phyloP scores from a whole-genome alignment of 2,797 vertebrate species.

The Smutsia temminckii region DNA sequence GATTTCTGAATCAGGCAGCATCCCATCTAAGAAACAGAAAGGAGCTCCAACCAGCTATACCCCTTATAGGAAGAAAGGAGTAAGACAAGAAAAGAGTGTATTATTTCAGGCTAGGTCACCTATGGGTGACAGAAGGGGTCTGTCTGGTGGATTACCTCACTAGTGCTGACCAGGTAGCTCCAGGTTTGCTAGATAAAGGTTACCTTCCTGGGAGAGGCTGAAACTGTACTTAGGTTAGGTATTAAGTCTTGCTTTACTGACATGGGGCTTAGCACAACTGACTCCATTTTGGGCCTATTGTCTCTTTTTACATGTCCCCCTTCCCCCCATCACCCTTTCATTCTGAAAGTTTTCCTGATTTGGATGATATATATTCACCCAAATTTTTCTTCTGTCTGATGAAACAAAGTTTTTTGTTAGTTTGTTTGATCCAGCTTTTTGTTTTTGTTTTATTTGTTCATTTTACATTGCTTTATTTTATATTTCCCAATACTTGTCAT shows the following conservation, averaged over 20 bases:
- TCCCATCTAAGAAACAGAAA: neutral
- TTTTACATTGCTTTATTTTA: neutral
- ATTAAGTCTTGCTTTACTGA: neutral
- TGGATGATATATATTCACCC: neutral
- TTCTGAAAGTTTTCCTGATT: neutral
- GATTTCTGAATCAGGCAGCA: neutral
- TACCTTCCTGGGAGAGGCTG: neutral
- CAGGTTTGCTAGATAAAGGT: neutral
- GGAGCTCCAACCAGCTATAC: neutral
- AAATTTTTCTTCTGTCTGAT: neutral
- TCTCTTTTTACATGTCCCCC: neutral
- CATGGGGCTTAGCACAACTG: neutral
- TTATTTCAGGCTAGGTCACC: neutral
- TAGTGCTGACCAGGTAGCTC: neutral
- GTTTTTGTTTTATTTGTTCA: neutral
- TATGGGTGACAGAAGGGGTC: neutral
- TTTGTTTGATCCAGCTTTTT: neutral
- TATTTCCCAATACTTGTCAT: neutral
- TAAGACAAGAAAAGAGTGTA: neutral
- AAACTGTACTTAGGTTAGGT: neutral
- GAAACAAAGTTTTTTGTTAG: neutral
- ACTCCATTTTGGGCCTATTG: neutral
- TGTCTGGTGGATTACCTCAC: neutral
- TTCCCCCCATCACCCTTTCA: neutral
- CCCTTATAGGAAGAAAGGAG: neutral